Conservation (phyloP, 2,113 vertebrate genomes). For the Echinops telfairi region DNA sequence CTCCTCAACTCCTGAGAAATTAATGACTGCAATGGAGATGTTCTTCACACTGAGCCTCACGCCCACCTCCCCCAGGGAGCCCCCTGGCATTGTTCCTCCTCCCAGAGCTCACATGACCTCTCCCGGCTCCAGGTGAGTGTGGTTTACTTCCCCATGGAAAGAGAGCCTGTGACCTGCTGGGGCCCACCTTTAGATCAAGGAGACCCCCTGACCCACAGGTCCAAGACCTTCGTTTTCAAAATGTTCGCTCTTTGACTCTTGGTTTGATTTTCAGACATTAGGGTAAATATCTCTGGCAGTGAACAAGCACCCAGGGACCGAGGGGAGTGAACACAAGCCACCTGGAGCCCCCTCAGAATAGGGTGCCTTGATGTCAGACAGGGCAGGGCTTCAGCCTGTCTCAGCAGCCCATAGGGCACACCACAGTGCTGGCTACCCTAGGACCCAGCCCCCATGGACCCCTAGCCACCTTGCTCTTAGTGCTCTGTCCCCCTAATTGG, state of each 20-base stretch:
- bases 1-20: background rate
- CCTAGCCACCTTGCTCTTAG: background rate
- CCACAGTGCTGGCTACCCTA: background rate
- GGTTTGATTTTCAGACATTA: background rate
- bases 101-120: too few relatives aligned
- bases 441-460: background rate
- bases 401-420: too few relatives aligned
- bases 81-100: background rate
- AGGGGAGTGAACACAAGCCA: background rate
- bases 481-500: background rate
- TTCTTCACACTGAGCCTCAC: background rate
- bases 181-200: background rate
- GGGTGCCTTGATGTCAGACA: background rate
- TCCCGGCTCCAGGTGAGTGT: background rate
- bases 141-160: background rate
- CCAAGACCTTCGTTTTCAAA: background rate
- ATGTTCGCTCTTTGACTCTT: background rate
- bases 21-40: background rate
- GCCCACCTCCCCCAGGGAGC: background rate
- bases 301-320: background rate
- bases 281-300: background rate
- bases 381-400: background rate
- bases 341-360: background rate
- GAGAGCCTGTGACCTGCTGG: background rate
- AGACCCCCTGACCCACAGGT: background rate